Conservation (phyloP, 1,140 invertebrate species). For the Formica exsecta region DNA sequence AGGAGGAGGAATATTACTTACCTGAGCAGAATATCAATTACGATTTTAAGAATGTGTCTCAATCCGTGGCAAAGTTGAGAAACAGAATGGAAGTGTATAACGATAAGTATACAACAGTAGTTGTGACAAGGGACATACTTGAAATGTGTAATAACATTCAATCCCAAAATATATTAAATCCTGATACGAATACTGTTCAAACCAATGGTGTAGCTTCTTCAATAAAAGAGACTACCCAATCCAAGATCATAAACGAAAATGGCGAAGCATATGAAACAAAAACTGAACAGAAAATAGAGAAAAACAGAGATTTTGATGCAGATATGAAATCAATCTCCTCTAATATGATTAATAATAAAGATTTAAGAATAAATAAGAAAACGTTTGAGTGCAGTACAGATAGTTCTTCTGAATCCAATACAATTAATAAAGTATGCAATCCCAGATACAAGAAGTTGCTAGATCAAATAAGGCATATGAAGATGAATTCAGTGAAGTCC, state of each 20-base stretch:
- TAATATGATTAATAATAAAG: constrained; percentile 3
- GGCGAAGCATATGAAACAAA: background rate
- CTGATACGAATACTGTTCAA: background rate
- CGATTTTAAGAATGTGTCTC: background rate
- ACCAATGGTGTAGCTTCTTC: background rate
- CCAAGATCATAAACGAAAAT: background rate
- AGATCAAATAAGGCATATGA: background rate
- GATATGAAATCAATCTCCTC: background rate
- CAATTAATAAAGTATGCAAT: background rate
- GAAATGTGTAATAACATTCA: background rate
- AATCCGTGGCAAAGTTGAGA: constrained; percentile 5
- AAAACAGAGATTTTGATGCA: background rate
- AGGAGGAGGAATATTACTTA: background rate
- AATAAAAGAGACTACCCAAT: background rate
- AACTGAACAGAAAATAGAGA: background rate
- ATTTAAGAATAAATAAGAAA: background rate
- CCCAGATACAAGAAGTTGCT: background rate
- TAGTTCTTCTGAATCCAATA: background rate
- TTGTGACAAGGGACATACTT: constrained; percentile 4
- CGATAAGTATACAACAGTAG: background rate
- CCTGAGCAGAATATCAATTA: background rate
- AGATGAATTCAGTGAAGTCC: background rate
- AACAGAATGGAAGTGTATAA: background rate
- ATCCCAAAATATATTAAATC: background rate
- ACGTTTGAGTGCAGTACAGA: background rate